These are phyloP conservation scores for Rhodinocichla rosea DNA, from an alignment of 2,113 vertebrate species.

Conservation along the genomic window DNA sequence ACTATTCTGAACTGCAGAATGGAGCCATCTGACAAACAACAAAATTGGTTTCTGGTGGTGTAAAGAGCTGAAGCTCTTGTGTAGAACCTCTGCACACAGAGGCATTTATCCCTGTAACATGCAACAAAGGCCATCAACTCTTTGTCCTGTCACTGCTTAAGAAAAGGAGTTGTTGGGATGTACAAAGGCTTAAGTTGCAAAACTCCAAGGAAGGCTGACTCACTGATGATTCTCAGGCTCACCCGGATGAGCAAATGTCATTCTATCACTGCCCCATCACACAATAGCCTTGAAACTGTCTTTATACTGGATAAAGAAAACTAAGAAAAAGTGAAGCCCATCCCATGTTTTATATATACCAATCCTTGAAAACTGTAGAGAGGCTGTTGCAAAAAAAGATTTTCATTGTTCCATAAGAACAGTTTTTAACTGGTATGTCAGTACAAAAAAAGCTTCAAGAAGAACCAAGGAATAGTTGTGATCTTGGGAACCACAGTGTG, in stretches of 20 bases:
- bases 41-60: neutral
- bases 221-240: neutral
- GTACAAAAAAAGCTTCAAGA: neutral
- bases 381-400: neutral
- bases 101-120: neutral
- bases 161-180: neutral
- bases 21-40: neutral
- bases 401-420: neutral
- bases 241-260: neutral
- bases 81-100: fast-evolving
- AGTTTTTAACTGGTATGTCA: neutral
- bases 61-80: neutral
- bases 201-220: neutral
- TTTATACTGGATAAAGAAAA: neutral
- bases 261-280: neutral
- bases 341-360: neutral
- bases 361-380: neutral
- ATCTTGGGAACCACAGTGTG: neutral
- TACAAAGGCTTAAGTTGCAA: neutral
- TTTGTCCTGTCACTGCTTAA: fast-evolving
- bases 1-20: neutral
- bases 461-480: neutral
- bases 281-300: neutral
- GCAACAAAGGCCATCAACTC: neutral
- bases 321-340: neutral